Evolutionary conservation across 2,888 invertebrate species (phyloP).

Genomic region (Resseliella maxima): DNA sequence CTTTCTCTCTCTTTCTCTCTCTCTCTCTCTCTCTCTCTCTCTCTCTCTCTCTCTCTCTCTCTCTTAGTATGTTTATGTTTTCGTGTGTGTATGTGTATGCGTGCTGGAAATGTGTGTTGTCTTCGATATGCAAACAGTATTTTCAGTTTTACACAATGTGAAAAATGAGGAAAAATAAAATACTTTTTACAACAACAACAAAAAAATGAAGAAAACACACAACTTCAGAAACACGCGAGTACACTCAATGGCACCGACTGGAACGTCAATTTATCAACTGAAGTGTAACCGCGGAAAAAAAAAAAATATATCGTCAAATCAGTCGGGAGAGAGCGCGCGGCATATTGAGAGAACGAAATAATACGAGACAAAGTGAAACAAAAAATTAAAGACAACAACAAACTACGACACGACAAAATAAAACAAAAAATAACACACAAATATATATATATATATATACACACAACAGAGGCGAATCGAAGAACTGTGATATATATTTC

Average conservation of each 20-base stretch:
- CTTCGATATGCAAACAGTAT: too few species aligned
- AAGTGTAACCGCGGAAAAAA: constrained; percentile 18
- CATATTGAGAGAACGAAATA: background rate
- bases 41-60: too few species aligned
- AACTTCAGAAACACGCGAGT: background rate
- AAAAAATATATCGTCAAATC: background rate
- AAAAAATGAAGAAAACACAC: background rate
- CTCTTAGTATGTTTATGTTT: too few species aligned
- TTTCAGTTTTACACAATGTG: too few species aligned
- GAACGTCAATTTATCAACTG: constrained; percentile 15
- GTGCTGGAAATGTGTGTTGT: too few species aligned
- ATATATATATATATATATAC: background rate
- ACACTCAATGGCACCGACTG: constrained; percentile 39
- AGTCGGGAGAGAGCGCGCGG: background rate
- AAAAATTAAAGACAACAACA: background rate
- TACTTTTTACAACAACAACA: background rate
- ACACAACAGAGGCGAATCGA: background rate
- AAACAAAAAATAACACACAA: background rate
- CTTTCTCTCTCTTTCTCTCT: too few species aligned
- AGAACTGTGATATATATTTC: background rate
- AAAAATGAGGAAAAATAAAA: background rate
- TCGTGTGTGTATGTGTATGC: too few species aligned
- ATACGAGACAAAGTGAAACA: background rate
- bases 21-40: too few species aligned
- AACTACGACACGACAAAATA: background rate